These are phyloP conservation scores for Coelopa frigida DNA, from an alignment of 1,140 invertebrate genomes.

Conservation along the genomic window DNA sequence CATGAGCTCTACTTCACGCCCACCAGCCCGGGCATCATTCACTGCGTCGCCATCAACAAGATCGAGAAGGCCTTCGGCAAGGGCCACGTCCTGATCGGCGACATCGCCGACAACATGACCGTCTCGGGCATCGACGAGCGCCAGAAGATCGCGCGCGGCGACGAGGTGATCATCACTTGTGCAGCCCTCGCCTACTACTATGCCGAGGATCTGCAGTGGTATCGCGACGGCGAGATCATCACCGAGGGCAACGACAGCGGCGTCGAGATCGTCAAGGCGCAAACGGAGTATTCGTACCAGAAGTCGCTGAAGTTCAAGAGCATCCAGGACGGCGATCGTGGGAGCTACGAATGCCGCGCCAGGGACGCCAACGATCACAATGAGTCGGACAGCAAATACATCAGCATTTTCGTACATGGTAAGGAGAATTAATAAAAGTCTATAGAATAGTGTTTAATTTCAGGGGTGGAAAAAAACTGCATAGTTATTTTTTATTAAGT, in stretches of 20 bases:
- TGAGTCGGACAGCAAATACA: constrained; percentile 21
- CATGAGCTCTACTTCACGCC: constrained; percentile 32
- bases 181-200: constrained; percentile 51
- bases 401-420: constrained; percentile 27
- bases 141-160: constrained; percentile 47
- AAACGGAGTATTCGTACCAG: constrained; percentile 29
- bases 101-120: constrained; percentile 30
- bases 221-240: constrained; percentile 20
- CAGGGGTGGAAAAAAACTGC: too few relatives aligned
- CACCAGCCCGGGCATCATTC: constrained; percentile 33
- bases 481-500: too few relatives aligned
- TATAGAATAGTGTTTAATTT: too few relatives aligned
- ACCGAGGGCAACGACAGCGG: constrained; percentile 12
- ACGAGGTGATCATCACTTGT: constrained; percentile 49
- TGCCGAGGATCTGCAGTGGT: constrained; percentile 45
- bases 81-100: constrained; percentile 27
- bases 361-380: constrained; percentile 15
- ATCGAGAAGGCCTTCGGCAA: constrained; percentile 16
- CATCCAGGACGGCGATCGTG: constrained; percentile 25
- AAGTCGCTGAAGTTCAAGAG: constrained; percentile 24
- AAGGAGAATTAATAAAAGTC: background rate
- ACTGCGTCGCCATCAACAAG: constrained; percentile 36
- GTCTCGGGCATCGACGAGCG: constrained; percentile 24
- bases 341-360: constrained; percentile 36
- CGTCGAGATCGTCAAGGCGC: constrained; percentile 16